phyloP scores from a whole-genome alignment of 2,113 vertebrate genomes.

The Peucedramus taeniatus region DNA sequence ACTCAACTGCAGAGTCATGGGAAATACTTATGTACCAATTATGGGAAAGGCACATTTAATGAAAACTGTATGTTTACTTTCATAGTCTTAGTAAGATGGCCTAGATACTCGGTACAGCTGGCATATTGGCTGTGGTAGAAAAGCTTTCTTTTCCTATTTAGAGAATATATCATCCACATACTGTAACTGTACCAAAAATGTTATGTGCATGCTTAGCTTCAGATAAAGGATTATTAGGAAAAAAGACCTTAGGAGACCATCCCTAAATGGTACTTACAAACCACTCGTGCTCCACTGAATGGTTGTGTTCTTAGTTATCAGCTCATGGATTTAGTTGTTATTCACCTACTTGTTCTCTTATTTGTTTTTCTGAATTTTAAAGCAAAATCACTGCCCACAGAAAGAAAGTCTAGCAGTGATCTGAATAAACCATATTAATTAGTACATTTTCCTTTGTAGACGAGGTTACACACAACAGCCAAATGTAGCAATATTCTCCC shows the following conservation, averaged over 20 bases:
- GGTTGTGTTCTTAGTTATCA: not conserved
- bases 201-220: not conserved
- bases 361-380: conserved; percentile 7
- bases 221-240: not conserved
- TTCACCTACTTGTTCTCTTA: not conserved
- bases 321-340: not conserved
- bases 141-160: conserved; percentile 32
- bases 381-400: not conserved
- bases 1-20: conserved; percentile 77
- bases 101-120: conserved; percentile 62
- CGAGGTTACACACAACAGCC: conserved; percentile 7
- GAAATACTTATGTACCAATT: conserved; percentile 76
- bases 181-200: conserved; percentile 11
- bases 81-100: conserved; percentile 63
- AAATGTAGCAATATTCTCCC: not conserved
- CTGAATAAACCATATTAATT: conserved; percentile 35
- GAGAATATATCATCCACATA: conserved; percentile 43
- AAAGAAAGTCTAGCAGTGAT: conserved; percentile 20
- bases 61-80: conserved; percentile 75
- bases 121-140: conserved; percentile 50
- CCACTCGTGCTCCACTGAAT: not conserved
- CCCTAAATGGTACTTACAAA: not conserved
- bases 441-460: conserved; percentile 20
- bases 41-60: conserved; percentile 75
- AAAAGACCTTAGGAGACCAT: not conserved